Conservation (phyloP, 2,797 vertebrate genomes). For the Sus cebifrons region DNA sequence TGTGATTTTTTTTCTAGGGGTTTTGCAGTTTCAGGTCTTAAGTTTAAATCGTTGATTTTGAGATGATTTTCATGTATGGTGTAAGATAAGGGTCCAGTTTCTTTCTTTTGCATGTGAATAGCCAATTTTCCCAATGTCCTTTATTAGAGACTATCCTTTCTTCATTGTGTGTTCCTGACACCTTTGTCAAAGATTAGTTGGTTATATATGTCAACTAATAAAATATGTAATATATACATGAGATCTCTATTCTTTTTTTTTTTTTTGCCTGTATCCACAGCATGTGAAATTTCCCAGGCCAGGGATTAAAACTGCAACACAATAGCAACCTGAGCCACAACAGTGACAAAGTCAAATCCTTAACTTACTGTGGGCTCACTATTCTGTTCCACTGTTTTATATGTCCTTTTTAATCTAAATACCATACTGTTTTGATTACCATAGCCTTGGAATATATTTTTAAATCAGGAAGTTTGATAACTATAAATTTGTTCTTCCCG, state of each 20-base stretch:
- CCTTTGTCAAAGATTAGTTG: not conserved
- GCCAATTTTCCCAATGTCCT: not conserved
- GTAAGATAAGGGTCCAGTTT: not conserved
- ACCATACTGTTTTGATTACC: not conserved
- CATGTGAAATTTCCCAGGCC: too few species aligned
- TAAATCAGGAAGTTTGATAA: not conserved
- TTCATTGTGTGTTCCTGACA: not conserved
- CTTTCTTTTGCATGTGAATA: not conserved
- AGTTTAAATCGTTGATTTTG: not conserved
- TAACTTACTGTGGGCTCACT: not conserved
- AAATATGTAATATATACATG: not conserved
- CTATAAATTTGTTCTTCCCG: not conserved
- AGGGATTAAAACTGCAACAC: too few species aligned
- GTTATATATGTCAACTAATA: not conserved
- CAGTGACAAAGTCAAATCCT: too few species aligned
- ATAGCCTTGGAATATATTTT: slow-evolving; percentile 2
- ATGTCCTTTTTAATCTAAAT: not conserved
- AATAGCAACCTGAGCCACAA: too few species aligned
- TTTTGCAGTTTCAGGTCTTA: not conserved
- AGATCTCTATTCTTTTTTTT: not conserved
- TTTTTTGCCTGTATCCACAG: too few species aligned
- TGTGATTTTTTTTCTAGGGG: not conserved
- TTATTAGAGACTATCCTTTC: not conserved
- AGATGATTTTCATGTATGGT: not conserved
- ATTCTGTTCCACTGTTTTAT: not conserved